phyloP scores from a whole-genome alignment of 2,113 vertebrate species.

The Zosterops borbonicus region DNA sequence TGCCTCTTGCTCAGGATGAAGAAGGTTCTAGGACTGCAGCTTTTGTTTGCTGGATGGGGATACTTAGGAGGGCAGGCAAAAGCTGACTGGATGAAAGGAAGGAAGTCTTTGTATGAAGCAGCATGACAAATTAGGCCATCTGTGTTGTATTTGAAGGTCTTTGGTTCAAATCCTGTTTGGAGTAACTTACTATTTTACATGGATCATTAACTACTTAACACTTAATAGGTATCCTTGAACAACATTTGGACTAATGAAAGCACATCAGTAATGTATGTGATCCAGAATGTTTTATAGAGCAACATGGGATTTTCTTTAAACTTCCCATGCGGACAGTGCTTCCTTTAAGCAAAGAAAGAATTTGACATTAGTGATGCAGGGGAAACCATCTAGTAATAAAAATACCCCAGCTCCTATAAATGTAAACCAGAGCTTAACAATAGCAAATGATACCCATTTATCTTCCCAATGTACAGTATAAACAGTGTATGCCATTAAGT shows the following conservation, averaged over 20 bases:
- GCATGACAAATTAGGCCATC: slow-evolving; percentile 1
- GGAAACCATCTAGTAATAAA: background rate
- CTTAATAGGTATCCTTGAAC: slow-evolving; percentile 1
- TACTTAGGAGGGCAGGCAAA: background rate
- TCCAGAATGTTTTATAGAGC: background rate
- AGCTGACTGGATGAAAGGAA: background rate
- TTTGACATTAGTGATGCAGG: background rate
- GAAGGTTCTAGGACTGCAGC: background rate
- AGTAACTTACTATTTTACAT: slow-evolving; percentile 13
- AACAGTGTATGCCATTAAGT: background rate
- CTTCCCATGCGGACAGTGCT: background rate
- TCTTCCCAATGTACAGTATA: background rate
- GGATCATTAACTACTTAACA: slow-evolving; percentile 46
- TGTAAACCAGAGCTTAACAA: slow-evolving; percentile 41
- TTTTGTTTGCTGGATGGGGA: background rate
- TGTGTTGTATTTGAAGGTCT: slow-evolving; percentile 40
- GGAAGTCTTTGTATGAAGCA: background rate
- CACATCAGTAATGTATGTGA: background rate
- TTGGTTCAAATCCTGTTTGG: slow-evolving; percentile 21
- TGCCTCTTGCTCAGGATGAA: background rate
- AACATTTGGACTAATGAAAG: background rate
- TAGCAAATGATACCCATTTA: slow-evolving; percentile 15
- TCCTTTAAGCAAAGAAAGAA: background rate
- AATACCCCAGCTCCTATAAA: background rate
- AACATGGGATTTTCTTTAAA: background rate